A percentile compares a stretch with the other conserved stretches of the same genome.
phyloP scores from a whole-genome alignment of 1,140 invertebrate species.

The Saxidomus purpurata region DNA sequence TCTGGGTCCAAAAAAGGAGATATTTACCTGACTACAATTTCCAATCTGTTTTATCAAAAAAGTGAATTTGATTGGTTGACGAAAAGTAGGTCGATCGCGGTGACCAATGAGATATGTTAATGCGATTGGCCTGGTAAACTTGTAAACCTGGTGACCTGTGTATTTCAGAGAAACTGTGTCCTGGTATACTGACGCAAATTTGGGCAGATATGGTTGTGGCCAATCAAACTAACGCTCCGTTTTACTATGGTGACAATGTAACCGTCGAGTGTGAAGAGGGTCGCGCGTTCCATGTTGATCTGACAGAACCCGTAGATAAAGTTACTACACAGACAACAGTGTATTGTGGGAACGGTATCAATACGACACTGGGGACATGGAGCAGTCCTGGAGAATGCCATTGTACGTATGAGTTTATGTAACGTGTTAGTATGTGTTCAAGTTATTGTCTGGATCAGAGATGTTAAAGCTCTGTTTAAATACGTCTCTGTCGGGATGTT shows the following conservation, averaged over 20 bases:
- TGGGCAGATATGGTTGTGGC: not conserved
- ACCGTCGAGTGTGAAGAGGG: not conserved
- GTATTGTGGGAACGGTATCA: not conserved
- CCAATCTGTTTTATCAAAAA: no score
- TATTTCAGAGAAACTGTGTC: slow-evolving; percentile 8
- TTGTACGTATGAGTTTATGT: not conserved
- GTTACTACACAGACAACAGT: not conserved
- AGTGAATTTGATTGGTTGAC: no score
- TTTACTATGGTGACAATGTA: not conserved
- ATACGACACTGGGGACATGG: not conserved
- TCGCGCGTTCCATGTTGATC: not conserved
- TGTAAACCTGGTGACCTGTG: no score
- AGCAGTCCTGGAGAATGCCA: not conserved
- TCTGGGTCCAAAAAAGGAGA: no score
- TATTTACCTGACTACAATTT: no score
- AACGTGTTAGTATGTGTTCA: no score
- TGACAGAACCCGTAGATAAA: not conserved
- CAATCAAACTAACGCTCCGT: not conserved
- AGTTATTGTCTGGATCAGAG: no score
- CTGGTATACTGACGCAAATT: not conserved
- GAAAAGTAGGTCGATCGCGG: no score
- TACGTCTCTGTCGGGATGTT: no score
- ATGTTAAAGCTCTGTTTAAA: no score
- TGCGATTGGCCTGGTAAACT: no score
- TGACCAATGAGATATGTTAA: no score